Percentiles rank a stretch among this genome's conserved stretches.
Evolutionary conservation across 2,113 vertebrate genomes (phyloP).

Genomic region (Phyllopteryx taeniolatus): DNA sequence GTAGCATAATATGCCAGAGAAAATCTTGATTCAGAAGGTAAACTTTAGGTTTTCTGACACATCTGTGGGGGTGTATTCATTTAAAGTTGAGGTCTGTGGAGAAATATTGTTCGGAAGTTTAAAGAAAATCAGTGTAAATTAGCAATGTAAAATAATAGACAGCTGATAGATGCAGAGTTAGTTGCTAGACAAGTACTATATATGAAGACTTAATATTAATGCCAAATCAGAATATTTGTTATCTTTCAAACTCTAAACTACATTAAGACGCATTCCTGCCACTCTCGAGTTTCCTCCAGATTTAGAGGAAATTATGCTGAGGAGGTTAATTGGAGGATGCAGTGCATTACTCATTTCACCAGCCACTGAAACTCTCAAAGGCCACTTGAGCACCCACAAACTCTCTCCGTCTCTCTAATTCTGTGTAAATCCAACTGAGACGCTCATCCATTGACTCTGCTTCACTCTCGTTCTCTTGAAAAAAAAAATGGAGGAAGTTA

Average conservation of each 20-base stretch:
- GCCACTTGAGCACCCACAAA: conserved; percentile 1
- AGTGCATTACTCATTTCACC: background rate
- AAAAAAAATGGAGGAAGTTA: conserved; percentile 24
- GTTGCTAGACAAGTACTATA: background rate
- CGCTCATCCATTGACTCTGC: conserved; percentile 6
- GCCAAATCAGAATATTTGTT: background rate
- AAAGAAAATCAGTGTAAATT: background rate
- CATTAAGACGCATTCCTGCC: background rate
- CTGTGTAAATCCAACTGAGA: conserved; percentile 6
- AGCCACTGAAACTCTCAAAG: background rate
- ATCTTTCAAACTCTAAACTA: background rate
- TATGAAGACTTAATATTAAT: background rate
- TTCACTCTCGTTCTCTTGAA: conserved; percentile 4
- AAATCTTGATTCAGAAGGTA: no score
- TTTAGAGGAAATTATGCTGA: background rate
- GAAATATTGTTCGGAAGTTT: background rate
- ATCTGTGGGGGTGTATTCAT: no score
- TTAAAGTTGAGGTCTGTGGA: background rate
- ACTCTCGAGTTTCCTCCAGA: background rate
- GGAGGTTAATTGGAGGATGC: background rate
- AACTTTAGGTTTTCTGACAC: no score
- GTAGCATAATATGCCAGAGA: no score
- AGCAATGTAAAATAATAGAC: background rate
- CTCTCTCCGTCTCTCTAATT: conserved; percentile 9
- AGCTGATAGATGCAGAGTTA: background rate